Evolutionary conservation across 2,797 vertebrate species (phyloP).

Genomic region (Kryptopterus vitreolus): DNA sequence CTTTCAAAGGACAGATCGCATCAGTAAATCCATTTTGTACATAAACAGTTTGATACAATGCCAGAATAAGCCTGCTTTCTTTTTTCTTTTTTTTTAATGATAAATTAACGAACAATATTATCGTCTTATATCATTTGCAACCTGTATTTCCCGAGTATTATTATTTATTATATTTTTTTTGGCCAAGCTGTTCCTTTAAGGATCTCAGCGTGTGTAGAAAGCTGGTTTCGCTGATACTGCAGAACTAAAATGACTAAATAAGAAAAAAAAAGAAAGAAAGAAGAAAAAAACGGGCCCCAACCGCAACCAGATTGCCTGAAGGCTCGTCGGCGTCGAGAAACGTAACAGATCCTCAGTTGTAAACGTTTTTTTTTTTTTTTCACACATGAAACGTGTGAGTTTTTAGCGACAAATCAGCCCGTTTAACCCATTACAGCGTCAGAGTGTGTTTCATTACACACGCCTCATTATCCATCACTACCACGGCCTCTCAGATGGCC

Average conservation of each 20-base stretch:
- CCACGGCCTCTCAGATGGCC: slow-evolving; percentile 29
- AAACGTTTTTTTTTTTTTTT: slow-evolving; percentile 29
- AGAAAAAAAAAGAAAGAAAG: not conserved
- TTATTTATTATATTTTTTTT: not conserved
- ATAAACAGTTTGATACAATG: slow-evolving; percentile 10
- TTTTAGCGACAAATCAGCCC: slow-evolving; percentile 30
- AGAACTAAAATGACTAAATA: slow-evolving; percentile 14
- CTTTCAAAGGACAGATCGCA: not conserved
- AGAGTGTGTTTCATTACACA: slow-evolving; percentile 32
- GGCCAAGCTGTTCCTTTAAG: not conserved
- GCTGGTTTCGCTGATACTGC: slow-evolving; percentile 28
- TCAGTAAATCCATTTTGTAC: slow-evolving; percentile 9
- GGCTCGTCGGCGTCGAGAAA: slow-evolving; percentile 16
- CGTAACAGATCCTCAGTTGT: slow-evolving; percentile 4
- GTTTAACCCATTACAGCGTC: slow-evolving; percentile 29
- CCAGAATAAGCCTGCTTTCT: not conserved
- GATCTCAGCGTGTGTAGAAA: slow-evolving; percentile 14
- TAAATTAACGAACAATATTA: slow-evolving; percentile 7
- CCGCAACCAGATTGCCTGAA: slow-evolving; percentile 15
- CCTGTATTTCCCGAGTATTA: not conserved
- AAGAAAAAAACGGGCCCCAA: not conserved
- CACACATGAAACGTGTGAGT: slow-evolving; percentile 20
- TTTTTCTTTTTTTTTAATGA: no score
- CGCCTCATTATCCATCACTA: slow-evolving; percentile 37
- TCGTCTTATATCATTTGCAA: not conserved